phyloP scores from a whole-genome alignment of 1,140 invertebrate genomes.

The Cherax destructor region DNA sequence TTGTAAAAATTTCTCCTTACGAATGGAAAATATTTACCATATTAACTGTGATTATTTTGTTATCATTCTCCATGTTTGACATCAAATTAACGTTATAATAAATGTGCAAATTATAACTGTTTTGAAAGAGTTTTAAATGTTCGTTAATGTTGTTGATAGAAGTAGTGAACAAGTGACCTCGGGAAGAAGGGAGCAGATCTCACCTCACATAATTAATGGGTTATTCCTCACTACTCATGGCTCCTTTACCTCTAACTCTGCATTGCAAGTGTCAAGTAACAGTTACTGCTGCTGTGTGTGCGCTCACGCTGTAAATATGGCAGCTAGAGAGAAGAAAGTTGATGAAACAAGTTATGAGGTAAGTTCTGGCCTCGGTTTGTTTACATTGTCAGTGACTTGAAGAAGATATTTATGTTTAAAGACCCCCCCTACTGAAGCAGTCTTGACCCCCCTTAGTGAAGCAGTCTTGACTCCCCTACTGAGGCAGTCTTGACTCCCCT shows the following conservation, averaged over 20 bases:
- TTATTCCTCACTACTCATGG: background rate
- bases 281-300: no score
- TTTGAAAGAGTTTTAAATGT: background rate
- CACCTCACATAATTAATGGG: background rate
- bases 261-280: no score
- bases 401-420: no score
- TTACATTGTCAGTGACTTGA: no score
- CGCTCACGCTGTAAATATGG: constrained; percentile 14
- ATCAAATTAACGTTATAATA: background rate
- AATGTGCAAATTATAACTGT: background rate
- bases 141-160: background rate
- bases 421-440: no score
- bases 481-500: no score
- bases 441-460: no score
- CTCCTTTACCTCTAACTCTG: background rate
- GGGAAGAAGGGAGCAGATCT: background rate
- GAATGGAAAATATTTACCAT: constrained; percentile 34
- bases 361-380: background rate
- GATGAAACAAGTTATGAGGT: constrained; percentile 61
- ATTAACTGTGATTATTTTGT: background rate
- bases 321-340: constrained; percentile 57
- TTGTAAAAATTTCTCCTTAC: no score
- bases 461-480: no score
- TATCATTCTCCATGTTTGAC: background rate
- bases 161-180: background rate